These are phyloP conservation scores for Bombylius discolor DNA, from an alignment of 2,888 invertebrate species.

Conservation along the genomic window DNA sequence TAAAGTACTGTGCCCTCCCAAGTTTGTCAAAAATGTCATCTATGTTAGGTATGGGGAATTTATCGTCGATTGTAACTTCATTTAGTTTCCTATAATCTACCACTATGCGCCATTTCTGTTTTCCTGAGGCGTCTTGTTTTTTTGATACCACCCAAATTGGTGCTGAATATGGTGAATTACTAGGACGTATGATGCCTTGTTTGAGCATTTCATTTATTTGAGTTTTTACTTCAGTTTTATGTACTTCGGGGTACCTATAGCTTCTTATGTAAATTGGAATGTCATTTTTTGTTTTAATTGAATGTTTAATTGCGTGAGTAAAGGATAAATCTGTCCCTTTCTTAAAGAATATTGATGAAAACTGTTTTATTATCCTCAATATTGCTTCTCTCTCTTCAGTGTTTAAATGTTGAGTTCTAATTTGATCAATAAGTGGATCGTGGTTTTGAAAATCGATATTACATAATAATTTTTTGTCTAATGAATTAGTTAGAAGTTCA, in stretches of 20 bases:
- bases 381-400: not conserved
- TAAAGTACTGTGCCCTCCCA: not conserved
- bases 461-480: not conserved
- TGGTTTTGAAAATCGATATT: not conserved
- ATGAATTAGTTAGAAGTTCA: not conserved
- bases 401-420: not conserved
- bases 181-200: constrained; percentile 9
- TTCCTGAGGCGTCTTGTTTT: constrained; percentile 10
- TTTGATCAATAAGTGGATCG: not conserved
- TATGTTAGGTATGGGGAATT: constrained; percentile 13
- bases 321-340: not conserved
- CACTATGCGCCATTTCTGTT: constrained; percentile 13
- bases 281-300: constrained; percentile 4
- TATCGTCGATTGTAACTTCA: constrained; percentile 9
- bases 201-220: constrained; percentile 22
- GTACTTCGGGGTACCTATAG: constrained; percentile 12
- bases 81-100: constrained; percentile 14
- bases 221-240: constrained; percentile 8
- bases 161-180: constrained; percentile 14
- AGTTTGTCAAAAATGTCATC: not conserved
- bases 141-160: constrained; percentile 15
- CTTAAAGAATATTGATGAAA: not conserved
- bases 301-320: not conserved
- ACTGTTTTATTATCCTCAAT: not conserved
- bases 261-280: constrained; percentile 7